Evolutionary conservation across 2,113 vertebrate genomes (phyloP).

Genomic region (Poecilia latipinna): DNA sequence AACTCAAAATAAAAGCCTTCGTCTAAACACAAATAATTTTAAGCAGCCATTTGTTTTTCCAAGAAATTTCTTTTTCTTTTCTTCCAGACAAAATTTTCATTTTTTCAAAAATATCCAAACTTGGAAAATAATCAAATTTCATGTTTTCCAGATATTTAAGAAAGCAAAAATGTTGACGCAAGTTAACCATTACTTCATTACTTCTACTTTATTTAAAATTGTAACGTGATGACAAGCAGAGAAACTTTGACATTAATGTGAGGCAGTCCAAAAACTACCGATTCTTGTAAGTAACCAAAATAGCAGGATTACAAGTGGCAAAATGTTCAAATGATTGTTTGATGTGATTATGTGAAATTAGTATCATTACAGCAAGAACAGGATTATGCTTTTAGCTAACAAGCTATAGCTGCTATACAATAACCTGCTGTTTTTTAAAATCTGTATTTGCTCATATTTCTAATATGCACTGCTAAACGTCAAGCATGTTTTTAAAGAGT

Average conservation of each 20-base stretch:
- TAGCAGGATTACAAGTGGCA: conserved; percentile 15
- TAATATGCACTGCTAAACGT: no score
- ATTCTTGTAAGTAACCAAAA: conserved; percentile 13
- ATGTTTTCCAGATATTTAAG: neutral
- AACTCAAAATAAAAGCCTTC: neutral
- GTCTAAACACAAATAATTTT: neutral
- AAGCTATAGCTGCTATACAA: no score
- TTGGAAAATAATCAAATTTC: neutral
- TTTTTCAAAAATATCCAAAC: no score
- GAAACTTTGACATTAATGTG: conserved; percentile 21
- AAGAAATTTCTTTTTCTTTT: no score
- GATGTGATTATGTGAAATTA: neutral
- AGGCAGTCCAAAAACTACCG: conserved; percentile 6
- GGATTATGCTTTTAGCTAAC: no score
- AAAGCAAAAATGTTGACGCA: neutral
- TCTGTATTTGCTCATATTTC: no score
- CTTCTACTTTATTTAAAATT: conserved; percentile 32
- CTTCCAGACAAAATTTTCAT: no score
- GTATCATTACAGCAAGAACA: neutral
- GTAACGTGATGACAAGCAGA: conserved; percentile 63
- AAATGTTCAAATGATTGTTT: neutral
- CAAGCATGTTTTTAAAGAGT: no score
- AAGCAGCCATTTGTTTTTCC: no score
- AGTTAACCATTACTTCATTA: conserved; percentile 46
- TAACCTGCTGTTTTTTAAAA: no score